These are phyloP conservation scores for Megathymus violae DNA, from an alignment of 1,140 invertebrate species.

Conservation along the genomic window DNA sequence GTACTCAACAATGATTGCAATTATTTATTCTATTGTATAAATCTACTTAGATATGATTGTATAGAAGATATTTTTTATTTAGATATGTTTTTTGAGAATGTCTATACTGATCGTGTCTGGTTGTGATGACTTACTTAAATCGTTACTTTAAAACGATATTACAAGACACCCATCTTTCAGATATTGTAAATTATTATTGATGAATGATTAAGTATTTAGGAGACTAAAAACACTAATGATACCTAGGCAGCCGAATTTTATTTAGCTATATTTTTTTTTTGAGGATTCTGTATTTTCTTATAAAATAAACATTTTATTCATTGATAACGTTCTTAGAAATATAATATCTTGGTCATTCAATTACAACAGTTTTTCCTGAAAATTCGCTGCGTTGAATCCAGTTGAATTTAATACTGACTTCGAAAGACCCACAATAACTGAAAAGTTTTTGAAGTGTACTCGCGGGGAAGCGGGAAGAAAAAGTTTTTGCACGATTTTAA, in stretches of 20 bases:
- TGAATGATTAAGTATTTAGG: no score
- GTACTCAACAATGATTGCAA: neutral
- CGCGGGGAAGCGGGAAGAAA: conserved; percentile 8
- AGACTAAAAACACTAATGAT: no score
- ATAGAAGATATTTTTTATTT: no score
- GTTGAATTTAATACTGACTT: conserved; percentile 1
- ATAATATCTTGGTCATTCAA: neutral
- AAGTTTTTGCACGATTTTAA: conserved; percentile 6
- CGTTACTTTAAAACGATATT: no score
- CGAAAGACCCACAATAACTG: neutral
- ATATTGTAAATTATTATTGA: no score
- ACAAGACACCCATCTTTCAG: no score
- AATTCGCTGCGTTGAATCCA: conserved; percentile 7
- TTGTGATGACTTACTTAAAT: no score
- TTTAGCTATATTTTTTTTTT: neutral
- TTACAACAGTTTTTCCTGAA: neutral
- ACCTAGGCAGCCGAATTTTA: no score
- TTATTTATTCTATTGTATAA: neutral
- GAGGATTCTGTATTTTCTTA: no score
- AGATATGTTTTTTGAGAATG: no score
- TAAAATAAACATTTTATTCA: neutral
- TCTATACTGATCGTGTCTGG: no score
- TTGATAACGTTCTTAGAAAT: neutral
- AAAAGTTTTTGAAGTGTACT: conserved; percentile 17
- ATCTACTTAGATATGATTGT: neutral